These are phyloP conservation scores for Crypturellus undulatus DNA, from an alignment of 2,113 vertebrate species.

Conservation along the genomic window DNA sequence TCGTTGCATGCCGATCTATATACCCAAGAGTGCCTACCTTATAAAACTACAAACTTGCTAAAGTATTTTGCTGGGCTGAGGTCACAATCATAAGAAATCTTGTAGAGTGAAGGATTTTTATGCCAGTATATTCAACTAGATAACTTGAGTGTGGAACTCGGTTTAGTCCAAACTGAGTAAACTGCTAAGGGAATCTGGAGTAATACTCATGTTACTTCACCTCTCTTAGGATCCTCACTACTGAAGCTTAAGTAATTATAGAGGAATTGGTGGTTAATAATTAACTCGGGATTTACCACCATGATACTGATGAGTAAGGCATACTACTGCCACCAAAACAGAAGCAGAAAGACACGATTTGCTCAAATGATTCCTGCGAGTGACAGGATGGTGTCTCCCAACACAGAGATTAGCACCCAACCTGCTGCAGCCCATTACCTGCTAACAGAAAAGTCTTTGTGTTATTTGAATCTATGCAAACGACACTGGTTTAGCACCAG, in stretches of 20 bases:
- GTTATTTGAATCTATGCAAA: neutral
- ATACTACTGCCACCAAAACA: neutral
- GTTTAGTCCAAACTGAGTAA: neutral
- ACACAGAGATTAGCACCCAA: accelerated
- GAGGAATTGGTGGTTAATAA: neutral
- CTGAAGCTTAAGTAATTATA: neutral
- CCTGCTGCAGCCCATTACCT: neutral
- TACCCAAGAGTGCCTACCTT: neutral
- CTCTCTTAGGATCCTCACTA: accelerated
- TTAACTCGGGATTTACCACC: neutral
- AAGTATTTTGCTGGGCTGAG: neutral
- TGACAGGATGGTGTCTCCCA: neutral
- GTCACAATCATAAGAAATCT: neutral
- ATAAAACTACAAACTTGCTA: accelerated
- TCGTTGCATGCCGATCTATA: neutral
- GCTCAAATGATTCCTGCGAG: neutral
- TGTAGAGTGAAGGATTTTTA: neutral
- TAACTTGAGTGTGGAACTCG: accelerated
- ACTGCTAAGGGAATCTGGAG: neutral
- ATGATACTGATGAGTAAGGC: neutral
- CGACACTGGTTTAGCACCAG: neutral
- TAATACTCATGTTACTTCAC: neutral
- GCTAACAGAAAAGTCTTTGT: neutral
- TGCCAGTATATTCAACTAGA: neutral
- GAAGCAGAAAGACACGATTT: neutral